A percentile compares a stretch with the other conserved stretches of the same genome.
Conservation (phyloP, 2,797 vertebrate genomes). For the Sebastes steindachneri region DNA sequence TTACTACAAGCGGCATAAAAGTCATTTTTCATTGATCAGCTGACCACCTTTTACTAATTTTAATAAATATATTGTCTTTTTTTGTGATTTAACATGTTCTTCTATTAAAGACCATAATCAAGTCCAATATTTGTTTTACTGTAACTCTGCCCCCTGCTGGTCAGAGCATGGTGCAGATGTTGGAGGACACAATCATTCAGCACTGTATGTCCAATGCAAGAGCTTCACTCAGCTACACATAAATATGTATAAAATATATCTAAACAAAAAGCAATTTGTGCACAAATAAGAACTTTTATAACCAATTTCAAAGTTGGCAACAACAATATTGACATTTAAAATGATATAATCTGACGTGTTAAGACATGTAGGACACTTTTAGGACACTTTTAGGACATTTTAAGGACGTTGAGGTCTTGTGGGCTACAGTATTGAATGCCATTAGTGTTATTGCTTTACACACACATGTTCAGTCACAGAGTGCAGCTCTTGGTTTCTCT, state of each 20-base stretch:
- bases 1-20: neutral
- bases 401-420: neutral
- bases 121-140: neutral
- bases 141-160: constrained; percentile 11
- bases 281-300: neutral
- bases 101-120: neutral
- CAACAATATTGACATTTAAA: neutral
- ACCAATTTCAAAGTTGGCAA: neutral
- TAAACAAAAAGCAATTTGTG: neutral
- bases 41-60: neutral
- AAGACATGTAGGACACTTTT: neutral
- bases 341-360: neutral
- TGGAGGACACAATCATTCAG: neutral
- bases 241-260: neutral
- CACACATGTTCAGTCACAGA: constrained; percentile 5
- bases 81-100: neutral
- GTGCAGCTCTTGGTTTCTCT: constrained; percentile 16
- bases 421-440: constrained; percentile 9
- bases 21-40: neutral
- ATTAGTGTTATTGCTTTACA: constrained; percentile 26
- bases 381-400: no score
- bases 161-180: neutral
- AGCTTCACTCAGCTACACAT: neutral
- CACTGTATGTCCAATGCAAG: neutral
- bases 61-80: neutral